Evolutionary conservation across 2,113 vertebrate genomes (phyloP).

Genomic region (Anoura caudifer): DNA sequence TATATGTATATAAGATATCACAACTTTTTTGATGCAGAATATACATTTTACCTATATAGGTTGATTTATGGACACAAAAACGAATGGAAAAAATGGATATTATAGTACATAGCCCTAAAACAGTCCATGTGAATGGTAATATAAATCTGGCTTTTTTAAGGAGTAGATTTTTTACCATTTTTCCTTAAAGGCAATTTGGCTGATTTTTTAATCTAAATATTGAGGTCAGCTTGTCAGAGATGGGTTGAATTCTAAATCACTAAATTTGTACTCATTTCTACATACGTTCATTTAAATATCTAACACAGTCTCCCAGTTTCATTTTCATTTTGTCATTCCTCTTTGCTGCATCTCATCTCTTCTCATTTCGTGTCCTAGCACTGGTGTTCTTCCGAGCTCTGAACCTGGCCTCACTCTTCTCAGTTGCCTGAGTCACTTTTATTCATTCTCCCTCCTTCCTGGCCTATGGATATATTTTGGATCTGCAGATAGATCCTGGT

Average conservation of each 20-base stretch:
- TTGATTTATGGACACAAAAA: slow-evolving; percentile 67
- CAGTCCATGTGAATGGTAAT: slow-evolving; percentile 69
- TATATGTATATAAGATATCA: neutral
- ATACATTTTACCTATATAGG: slow-evolving; percentile 33
- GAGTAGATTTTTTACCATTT: slow-evolving; percentile 57
- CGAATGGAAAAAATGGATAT: slow-evolving; percentile 53
- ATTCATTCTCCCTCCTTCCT: neutral
- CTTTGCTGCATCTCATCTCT: neutral
- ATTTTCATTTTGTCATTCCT: neutral
- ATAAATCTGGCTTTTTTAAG: slow-evolving; percentile 68
- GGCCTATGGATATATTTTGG: neutral
- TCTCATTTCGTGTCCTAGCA: neutral
- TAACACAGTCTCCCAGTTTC: neutral
- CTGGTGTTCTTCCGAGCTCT: neutral
- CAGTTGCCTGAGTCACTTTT: neutral
- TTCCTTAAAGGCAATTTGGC: slow-evolving; percentile 45
- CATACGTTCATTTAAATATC: neutral
- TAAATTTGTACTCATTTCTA: neutral
- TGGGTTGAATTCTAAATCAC: neutral
- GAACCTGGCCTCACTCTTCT: neutral
- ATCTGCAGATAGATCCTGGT: neutral
- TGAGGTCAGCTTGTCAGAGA: neutral
- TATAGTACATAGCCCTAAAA: slow-evolving; percentile 59
- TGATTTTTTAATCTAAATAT: slow-evolving; percentile 28
- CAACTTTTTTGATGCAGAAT: neutral